Conservation (phyloP, 23 tunicate species). For the Diplosoma virens region DNA sequence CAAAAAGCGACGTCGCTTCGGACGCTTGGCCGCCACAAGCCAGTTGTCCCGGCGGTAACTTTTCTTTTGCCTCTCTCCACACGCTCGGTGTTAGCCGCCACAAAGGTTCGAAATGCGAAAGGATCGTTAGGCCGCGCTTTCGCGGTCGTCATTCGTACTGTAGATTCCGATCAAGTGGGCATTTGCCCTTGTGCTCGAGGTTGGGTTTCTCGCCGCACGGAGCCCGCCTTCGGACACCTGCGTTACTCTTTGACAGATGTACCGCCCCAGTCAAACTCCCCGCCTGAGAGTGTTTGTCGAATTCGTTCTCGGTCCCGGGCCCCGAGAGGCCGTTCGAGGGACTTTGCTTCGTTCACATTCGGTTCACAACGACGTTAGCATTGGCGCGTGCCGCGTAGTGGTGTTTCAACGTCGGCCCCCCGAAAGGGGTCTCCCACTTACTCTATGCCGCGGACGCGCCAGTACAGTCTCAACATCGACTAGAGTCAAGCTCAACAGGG, state of each 20-base stretch:
- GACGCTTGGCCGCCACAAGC: too few relatives aligned
- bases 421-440: conserved; percentile 26
- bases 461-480: conserved; percentile 18
- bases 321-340: not conserved
- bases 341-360: not conserved
- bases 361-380: conserved; percentile 16
- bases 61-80: too few relatives aligned
- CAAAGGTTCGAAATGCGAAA: too few relatives aligned
- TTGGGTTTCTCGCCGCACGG: conserved; percentile 24
- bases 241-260: conserved; percentile 36
- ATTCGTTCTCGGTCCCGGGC: not conserved
- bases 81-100: too few relatives aligned
- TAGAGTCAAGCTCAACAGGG: conserved; percentile 43
- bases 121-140: conserved; percentile 56
- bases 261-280: conserved; percentile 40
- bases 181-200: conserved; percentile 29
- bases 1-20: too few relatives aligned
- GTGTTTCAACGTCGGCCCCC: conserved; percentile 40
- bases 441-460: conserved; percentile 24
- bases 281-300: conserved; percentile 9
- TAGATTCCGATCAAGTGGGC: not conserved
- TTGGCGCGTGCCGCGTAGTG: conserved; percentile 22
- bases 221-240: conserved; percentile 38
- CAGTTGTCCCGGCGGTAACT: too few relatives aligned
- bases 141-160: conserved; percentile 28